phyloP scores from a whole-genome alignment of 2,888 invertebrate genomes.

The Aromia moschata region DNA sequence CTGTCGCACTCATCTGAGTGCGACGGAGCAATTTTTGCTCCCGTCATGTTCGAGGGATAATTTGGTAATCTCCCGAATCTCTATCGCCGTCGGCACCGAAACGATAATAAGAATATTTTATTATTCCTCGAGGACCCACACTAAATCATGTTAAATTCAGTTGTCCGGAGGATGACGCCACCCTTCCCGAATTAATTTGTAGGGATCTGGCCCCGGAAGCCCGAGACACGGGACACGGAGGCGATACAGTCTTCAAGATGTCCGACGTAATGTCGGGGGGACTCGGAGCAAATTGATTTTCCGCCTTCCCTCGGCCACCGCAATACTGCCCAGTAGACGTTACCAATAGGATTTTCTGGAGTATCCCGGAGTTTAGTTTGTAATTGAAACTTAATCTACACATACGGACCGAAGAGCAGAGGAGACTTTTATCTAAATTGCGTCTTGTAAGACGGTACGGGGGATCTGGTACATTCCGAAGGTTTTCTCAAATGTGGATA shows the following conservation, averaged over 20 bases:
- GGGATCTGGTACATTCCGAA: no score
- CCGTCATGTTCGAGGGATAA: no score
- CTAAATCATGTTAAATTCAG: conserved; percentile 38
- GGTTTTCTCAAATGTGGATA: no score
- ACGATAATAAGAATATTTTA: conserved; percentile 31
- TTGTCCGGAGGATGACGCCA: conserved; percentile 32
- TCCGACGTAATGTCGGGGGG: conserved; percentile 31
- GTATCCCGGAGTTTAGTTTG: conserved; percentile 12
- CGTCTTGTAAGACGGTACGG: no score
- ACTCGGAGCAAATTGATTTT: conserved; percentile 40
- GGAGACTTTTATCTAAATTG: conserved; percentile 16
- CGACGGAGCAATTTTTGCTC: no score
- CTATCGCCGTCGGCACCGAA: background rate
- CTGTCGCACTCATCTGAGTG: no score
- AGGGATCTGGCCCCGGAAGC: conserved; percentile 31
- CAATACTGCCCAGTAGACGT: conserved; percentile 4
- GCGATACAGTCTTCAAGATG: conserved; percentile 30
- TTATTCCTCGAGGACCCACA: conserved; percentile 37
- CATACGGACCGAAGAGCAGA: background rate
- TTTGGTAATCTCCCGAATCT: background rate
- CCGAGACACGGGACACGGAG: conserved; percentile 27
- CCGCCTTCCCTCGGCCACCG: conserved; percentile 18
- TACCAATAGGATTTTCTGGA: conserved; percentile 2
- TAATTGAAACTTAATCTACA: conserved; percentile 21
- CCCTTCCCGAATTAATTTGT: conserved; percentile 37